Evolutionary conservation across 2,888 invertebrate species (phyloP).

Genomic region (Noctua janthe): DNA sequence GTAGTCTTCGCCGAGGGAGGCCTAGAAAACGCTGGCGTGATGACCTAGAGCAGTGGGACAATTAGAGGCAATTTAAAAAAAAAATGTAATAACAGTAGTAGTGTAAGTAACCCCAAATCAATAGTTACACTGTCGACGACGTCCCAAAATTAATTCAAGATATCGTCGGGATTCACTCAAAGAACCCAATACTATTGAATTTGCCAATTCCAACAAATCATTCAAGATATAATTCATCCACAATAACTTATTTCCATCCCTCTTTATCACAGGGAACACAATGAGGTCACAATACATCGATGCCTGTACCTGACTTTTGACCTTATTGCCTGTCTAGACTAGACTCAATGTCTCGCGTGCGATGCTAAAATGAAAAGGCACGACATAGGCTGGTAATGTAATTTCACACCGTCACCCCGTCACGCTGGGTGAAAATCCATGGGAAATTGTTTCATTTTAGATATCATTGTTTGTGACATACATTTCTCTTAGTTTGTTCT

Average conservation of each 20-base stretch:
- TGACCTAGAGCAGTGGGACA: too few relatives aligned
- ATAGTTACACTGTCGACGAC: background rate
- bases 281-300: slow-evolving; percentile 47
- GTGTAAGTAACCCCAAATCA: background rate
- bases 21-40: too few relatives aligned
- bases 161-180: background rate
- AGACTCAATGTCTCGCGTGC: slow-evolving; percentile 66
- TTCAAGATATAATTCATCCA: background rate
- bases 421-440: slow-evolving; percentile 66
- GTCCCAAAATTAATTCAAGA: background rate
- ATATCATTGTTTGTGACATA: slow-evolving; percentile 60
- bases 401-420: slow-evolving; percentile 66
- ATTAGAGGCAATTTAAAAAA: too few relatives aligned
- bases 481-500: slow-evolving; percentile 55
- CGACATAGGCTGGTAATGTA: slow-evolving; percentile 62
- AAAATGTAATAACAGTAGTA: background rate
- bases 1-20: too few relatives aligned
- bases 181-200: background rate
- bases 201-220: background rate
- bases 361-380: slow-evolving; percentile 65
- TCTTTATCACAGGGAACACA: slow-evolving; percentile 33
- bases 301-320: slow-evolving; percentile 60
- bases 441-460: slow-evolving; percentile 66
- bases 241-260: slow-evolving; percentile 18
- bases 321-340: slow-evolving; percentile 66